These are phyloP conservation scores for Flabesymbios commensalis DNA, from an alignment of 2,888 invertebrate genomes.

Conservation along the genomic window DNA sequence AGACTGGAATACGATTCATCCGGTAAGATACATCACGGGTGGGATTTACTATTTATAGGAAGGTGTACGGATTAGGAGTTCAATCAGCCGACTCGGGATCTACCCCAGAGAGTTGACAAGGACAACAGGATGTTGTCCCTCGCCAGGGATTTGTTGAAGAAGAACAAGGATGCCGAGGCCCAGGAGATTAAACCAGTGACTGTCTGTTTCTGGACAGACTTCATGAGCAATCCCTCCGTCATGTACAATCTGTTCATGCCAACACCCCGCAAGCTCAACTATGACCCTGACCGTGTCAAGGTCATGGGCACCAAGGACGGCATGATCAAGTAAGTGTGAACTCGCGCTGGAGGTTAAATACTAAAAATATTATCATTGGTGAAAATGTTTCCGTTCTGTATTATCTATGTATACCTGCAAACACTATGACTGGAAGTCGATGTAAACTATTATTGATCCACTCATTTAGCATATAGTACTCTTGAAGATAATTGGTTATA, in stretches of 20 bases:
- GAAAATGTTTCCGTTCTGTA: too few relatives aligned
- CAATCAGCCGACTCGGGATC: too few relatives aligned
- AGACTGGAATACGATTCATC: too few relatives aligned
- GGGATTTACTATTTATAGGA: too few relatives aligned
- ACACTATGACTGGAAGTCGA: too few relatives aligned
- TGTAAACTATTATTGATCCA: too few relatives aligned
- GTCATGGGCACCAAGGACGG: slow-evolving; percentile 42
- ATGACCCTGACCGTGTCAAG: slow-evolving; percentile 40
- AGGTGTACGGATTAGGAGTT: too few relatives aligned
- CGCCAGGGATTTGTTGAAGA: slow-evolving; percentile 35
- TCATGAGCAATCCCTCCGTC: slow-evolving; percentile 38
- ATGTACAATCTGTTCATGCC: slow-evolving; percentile 36
- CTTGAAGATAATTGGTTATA: too few relatives aligned
- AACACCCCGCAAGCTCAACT: slow-evolving; percentile 36
- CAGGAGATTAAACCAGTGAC: slow-evolving; percentile 38
- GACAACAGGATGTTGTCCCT: slow-evolving; percentile 30
- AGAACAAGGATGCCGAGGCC: slow-evolving; percentile 31
- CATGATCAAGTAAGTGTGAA: slow-evolving; percentile 39
- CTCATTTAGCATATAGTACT: too few relatives aligned
- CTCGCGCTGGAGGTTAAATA: not conserved
- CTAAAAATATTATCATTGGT: not conserved
- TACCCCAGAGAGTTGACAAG: too few relatives aligned
- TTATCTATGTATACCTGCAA: too few relatives aligned
- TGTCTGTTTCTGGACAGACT: slow-evolving; percentile 39
- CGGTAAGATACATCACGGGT: too few relatives aligned